Evolutionary conservation across 1,140 invertebrate genomes (phyloP), one percentile per base, ranked within the genome.

Genomic region (Megalopta genalis): DNA sequence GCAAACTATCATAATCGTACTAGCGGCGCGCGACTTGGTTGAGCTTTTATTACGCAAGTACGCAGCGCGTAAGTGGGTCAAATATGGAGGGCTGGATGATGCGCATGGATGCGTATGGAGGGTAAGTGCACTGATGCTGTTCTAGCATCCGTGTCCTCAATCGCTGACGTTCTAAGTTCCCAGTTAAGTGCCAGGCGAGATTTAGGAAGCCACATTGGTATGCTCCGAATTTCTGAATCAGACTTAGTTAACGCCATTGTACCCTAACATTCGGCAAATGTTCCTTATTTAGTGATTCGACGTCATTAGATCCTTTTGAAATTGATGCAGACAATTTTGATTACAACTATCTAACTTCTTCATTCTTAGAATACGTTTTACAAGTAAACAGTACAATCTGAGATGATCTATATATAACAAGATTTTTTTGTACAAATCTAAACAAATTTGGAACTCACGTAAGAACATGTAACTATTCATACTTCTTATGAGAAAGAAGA

Each of bases 71-170:
- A 80, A 75, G 78, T 80, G 62, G 78, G 69, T 72, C 69, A 73
- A 37, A 42, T 59, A 72, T 72, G 60, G 49, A 76, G 64, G 74
- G 74, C 65, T 77, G 59, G 59, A 77, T 77, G 67, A 77, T 77
- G 75, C 75, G 75, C 79, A 52, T 65, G 80, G 73, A 81, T 78
- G 80, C 75, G 77, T 82, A 80, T 87, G 80, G 76, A 85, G 80
- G 77, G 72, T 84, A 83, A 89, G 85, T 88, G 87, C 87, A 88
- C 86, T 88, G 88, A 88, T 74, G 68, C 79, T 84, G 68, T 74
- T 88, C 87, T 80, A 76, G 81, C 85, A 74, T 83, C 80, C 83
- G 81, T 86, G 77, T 77, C 71, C 72, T 82, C 79, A 65, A 81
- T 83, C 39, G 80, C 66, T 86, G 82, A 79, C 74, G 82, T 39